phyloP scores from a whole-genome alignment of 1,140 invertebrate species.

The Heliconius nattereri region DNA sequence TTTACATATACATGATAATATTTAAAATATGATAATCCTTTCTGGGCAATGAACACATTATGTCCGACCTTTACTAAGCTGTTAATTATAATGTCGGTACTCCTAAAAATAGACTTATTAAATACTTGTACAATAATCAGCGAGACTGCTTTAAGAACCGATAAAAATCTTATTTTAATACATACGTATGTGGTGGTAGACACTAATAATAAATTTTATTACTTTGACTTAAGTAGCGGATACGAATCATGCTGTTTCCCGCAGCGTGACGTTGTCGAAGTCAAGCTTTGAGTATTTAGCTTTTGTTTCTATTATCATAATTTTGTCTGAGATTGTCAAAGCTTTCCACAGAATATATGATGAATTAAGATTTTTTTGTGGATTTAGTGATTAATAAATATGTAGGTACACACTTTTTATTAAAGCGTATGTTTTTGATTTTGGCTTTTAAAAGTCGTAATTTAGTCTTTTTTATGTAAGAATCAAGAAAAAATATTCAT shows the following conservation, averaged over 20 bases:
- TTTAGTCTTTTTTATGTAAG: too few relatives aligned
- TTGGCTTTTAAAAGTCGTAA: too few relatives aligned
- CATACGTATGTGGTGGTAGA: not conserved
- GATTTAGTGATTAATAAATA: too few relatives aligned
- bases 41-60: conserved; percentile 5
- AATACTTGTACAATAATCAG: not conserved
- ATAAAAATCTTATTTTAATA: conserved; percentile 3
- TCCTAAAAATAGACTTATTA: not conserved
- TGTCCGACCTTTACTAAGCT: not conserved
- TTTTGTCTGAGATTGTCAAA: not conserved
- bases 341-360: not conserved
- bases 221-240: not conserved
- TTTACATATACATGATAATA: not conserved
- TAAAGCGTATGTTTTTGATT: too few relatives aligned
- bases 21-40: not conserved
- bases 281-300: not conserved
- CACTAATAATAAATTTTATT: not conserved
- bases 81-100: not conserved
- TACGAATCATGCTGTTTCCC: not conserved
- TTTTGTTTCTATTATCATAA: not conserved
- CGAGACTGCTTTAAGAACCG: not conserved
- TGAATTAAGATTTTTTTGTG: too few relatives aligned
- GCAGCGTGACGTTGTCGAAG: not conserved
- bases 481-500: too few relatives aligned
- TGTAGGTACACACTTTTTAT: too few relatives aligned